A percentile compares a stretch with the other conserved stretches of the same genome.
Evolutionary conservation across 2,113 vertebrate species (phyloP).

Genomic region (Oncorhynchus kisutch): DNA sequence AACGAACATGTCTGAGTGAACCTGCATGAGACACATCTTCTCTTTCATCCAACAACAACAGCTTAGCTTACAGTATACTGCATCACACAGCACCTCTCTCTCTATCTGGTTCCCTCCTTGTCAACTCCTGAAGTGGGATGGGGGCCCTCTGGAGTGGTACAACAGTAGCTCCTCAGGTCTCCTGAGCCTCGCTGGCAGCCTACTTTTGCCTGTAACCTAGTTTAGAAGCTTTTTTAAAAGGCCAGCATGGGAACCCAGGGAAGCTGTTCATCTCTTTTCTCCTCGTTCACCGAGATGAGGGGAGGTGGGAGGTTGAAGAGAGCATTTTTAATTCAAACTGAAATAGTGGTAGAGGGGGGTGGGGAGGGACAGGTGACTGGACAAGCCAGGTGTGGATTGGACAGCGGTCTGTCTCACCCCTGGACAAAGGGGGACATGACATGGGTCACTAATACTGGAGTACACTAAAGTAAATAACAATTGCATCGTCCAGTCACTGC

Average conservation of each 20-base stretch:
- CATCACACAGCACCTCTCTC: slow-evolving; percentile 24
- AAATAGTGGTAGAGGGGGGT: background rate
- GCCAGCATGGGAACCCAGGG: slow-evolving; percentile 63
- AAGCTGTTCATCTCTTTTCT: slow-evolving; percentile 65
- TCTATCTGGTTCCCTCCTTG: slow-evolving; percentile 1
- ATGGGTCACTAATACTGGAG: too few relatives aligned
- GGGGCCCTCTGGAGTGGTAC: slow-evolving; percentile 59
- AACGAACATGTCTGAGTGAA: too few relatives aligned
- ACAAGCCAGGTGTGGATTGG: background rate
- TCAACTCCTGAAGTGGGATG: slow-evolving; percentile 62
- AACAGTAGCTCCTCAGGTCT: slow-evolving; percentile 64
- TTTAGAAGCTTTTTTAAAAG: slow-evolving; percentile 72
- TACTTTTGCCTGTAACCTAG: slow-evolving; percentile 78
- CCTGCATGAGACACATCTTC: too few relatives aligned
- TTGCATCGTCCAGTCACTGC: too few relatives aligned
- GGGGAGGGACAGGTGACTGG: background rate
- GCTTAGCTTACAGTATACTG: slow-evolving; percentile 6
- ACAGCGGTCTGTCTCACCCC: background rate
- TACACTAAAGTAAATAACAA: too few relatives aligned
- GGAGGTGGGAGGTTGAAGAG: slow-evolving; percentile 24
- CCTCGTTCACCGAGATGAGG: slow-evolving; percentile 49
- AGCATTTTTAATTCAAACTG: slow-evolving; percentile 6
- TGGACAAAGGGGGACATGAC: too few relatives aligned
- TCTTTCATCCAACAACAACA: too few relatives aligned
- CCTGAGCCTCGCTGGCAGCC: slow-evolving; percentile 68